A percentile compares a stretch with the other conserved stretches of the same genome.
Conservation (phyloP, 30 jellyfish, hydroid and myxozoan species). For the Mastigias papua region DNA sequence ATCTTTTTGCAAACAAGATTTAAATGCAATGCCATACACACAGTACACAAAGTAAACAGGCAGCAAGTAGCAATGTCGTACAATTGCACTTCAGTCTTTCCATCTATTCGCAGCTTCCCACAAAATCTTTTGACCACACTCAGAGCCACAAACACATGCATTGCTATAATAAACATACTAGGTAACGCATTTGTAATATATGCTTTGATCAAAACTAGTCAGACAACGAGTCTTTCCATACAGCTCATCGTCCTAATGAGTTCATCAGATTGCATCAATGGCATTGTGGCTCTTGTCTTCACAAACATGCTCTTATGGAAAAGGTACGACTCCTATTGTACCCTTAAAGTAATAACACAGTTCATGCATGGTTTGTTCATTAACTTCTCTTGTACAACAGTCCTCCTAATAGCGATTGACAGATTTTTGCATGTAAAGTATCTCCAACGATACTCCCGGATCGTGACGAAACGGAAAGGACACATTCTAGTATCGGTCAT, state of each 20-base stretch:
- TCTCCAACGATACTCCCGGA: neutral
- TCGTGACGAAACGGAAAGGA: constrained; percentile 2
- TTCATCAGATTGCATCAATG: constrained; percentile 2
- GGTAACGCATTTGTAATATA: neutral
- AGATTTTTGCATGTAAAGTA: constrained; percentile 38
- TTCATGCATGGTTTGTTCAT: neutral
- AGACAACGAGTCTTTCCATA: neutral
- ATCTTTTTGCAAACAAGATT: too few relatives aligned
- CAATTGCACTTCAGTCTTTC: neutral
- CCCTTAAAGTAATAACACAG: neutral
- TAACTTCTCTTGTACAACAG: neutral
- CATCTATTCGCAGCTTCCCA: neutral
- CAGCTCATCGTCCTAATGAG: constrained; percentile 20
- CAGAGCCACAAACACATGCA: neutral
- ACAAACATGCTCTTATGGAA: neutral
- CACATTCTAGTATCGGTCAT: neutral
- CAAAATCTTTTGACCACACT: neutral
- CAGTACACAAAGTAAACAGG: too few relatives aligned
- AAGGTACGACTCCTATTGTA: neutral
- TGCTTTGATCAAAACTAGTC: constrained; percentile 13
- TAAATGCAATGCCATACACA: too few relatives aligned
- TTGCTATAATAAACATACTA: constrained; percentile 6
- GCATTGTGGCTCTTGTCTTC: constrained; percentile 17
- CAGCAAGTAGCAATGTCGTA: neutral
- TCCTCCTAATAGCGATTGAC: constrained; percentile 23